Percentiles rank a stretch among this genome's conserved stretches.
phyloP scores from a whole-genome alignment of 2,113 vertebrate genomes.

The Oreotrochilus melanogaster region DNA sequence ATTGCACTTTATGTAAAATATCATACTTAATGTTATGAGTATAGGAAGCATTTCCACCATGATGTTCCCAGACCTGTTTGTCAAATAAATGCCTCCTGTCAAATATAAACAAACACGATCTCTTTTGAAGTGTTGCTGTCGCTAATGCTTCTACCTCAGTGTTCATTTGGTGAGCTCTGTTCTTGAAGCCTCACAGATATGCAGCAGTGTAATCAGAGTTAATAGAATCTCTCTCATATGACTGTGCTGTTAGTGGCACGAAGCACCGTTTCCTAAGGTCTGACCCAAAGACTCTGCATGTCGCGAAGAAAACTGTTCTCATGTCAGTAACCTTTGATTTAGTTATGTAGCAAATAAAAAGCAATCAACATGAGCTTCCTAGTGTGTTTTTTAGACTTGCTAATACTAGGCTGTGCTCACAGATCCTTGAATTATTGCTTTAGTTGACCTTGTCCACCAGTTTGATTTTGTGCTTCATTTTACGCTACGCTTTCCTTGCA shows the following conservation, averaged over 20 bases:
- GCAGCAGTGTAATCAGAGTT: neutral
- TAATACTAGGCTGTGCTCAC: neutral
- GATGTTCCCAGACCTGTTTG: neutral
- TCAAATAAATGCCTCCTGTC: neutral
- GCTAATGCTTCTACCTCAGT: neutral
- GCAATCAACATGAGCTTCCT: neutral
- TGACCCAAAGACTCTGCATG: neutral
- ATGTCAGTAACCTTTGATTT: neutral
- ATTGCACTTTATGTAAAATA: neutral
- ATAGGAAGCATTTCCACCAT: neutral
- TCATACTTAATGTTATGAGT: neutral
- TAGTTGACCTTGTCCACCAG: neutral
- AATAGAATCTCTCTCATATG: neutral
- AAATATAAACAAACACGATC: neutral
- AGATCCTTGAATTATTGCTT: neutral
- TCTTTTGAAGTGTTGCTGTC: neutral
- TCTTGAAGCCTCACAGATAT: neutral
- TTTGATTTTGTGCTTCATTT: neutral
- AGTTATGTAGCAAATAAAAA: neutral
- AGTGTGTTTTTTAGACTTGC: neutral
- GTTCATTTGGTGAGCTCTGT: neutral
- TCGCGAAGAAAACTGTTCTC: neutral
- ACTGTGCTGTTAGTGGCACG: neutral
- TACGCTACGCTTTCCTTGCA: accelerated
- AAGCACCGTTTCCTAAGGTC: accelerated